Percentiles rank a stretch among this genome's conserved stretches.
phyloP scores from a whole-genome alignment of 2,113 vertebrate genomes.

The Eubucco bourcierii region DNA sequence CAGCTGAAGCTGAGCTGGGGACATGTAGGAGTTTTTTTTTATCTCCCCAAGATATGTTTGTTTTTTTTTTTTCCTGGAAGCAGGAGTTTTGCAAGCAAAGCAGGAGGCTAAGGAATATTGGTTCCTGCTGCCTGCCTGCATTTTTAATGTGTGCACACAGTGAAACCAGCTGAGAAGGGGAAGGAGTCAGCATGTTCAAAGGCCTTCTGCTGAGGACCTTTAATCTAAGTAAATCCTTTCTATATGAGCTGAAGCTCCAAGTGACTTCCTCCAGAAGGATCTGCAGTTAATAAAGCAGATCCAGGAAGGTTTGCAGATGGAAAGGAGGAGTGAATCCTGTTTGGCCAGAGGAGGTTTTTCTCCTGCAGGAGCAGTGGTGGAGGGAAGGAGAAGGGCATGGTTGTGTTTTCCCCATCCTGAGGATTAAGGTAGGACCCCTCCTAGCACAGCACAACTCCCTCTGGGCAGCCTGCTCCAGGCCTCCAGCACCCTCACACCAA shows the following conservation, averaged over 20 bases:
- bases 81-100: conserved; percentile 25
- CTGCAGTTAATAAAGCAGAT: neutral
- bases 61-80: conserved; percentile 60
- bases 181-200: neutral
- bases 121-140: neutral
- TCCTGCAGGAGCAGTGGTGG: too few species aligned
- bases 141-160: conserved; percentile 46
- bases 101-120: conserved; percentile 38
- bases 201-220: neutral
- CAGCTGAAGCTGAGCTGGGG: neutral
- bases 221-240: conserved; percentile 15
- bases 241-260: neutral
- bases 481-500: too few species aligned
- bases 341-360: neutral
- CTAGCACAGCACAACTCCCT: too few species aligned
- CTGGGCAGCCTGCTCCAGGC: too few species aligned
- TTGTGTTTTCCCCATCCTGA: too few species aligned
- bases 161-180: neutral
- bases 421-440: too few species aligned
- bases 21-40: neutral
- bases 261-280: neutral
- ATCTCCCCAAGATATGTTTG: neutral
- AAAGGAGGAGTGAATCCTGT: neutral
- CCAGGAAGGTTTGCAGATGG: neutral
- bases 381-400: too few species aligned